phyloP scores from a whole-genome alignment of 2,113 vertebrate species.

The Corydoras sp. region DNA sequence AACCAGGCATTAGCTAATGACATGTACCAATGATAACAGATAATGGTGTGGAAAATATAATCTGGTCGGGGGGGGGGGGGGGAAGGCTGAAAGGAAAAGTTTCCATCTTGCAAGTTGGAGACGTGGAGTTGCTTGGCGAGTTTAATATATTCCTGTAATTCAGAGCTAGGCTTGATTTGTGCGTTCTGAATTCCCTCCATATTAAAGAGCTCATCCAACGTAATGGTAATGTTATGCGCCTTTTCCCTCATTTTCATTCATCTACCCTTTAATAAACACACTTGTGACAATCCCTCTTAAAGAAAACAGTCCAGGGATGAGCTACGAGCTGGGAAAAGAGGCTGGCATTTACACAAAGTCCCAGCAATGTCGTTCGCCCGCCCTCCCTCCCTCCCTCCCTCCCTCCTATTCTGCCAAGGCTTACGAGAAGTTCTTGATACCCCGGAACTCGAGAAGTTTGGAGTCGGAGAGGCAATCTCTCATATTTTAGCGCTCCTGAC shows the following conservation, averaged over 20 bases:
- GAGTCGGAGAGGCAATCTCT: slow-evolving; percentile 50
- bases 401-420: slow-evolving; percentile 42
- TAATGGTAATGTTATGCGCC: not conserved
- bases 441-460: slow-evolving; percentile 43
- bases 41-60: slow-evolving; percentile 53
- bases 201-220: not conserved
- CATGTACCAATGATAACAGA: slow-evolving; percentile 54
- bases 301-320: slow-evolving; percentile 9
- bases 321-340: slow-evolving; percentile 4
- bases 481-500: slow-evolving; percentile 68
- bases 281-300: not conserved
- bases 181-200: not conserved
- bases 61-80: slow-evolving; percentile 33
- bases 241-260: not conserved
- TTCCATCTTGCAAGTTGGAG: not conserved
- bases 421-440: slow-evolving; percentile 58
- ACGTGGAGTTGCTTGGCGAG: not conserved
- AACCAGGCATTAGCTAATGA: slow-evolving; percentile 65
- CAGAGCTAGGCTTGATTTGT: not conserved
- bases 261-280: not conserved
- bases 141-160: not conserved
- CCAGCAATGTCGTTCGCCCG: slow-evolving; percentile 32
- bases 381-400: slow-evolving; percentile 23
- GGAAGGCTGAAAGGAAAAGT: not conserved
- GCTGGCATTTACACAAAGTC: slow-evolving; percentile 11